Evolutionary conservation across 2,888 invertebrate genomes (phyloP), one percentile per base, ranked within the genome.

Genomic region (Drosophila anomalata): DNA sequence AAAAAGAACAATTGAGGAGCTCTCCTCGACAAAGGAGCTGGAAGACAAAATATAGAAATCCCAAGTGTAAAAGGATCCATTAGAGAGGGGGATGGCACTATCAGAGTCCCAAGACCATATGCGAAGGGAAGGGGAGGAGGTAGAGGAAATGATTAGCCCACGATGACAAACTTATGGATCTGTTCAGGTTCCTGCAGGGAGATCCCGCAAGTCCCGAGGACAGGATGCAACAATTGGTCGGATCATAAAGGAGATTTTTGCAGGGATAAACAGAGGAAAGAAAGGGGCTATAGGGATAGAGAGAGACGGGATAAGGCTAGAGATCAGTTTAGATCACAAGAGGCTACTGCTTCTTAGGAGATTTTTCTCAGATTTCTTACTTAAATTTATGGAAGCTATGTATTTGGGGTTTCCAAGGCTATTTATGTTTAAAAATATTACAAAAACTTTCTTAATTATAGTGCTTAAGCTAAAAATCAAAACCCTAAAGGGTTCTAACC

Each of bases 41-140:
- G 50, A 58, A 46, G 48, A 51, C 47, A 51, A 50, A 65, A 41
- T 57, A 50, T 56, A 53, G 39, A 74, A 46, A 78, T 84, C 65
- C 73, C 73, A 63, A 78, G 70, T 74, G 81, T 76, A 76, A 84
- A 81, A 84, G 81, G 84, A 86, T 86, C 81, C 84, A 80, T 72
- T 65, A 67, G 56, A 44, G 12, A 47, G 5, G 60, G 42, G 20
- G 31, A 33, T 20, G 48, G 33, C 8, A 8, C 29, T 29, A 24
- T 11, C 9, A 20, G 53, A 50, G 68, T 4, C 22, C 22, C 0
- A 4, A 17, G 17, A 17, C 68, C 84, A 81, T 75, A 78, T 84
- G 81, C 57, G 56, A 3, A 22, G 22, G 2, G 29, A 8, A 22
- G 4, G 61, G 39, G 63, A 58, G 63, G 61, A 58, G 63, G 61